These are phyloP conservation scores for Lapara coniferarum DNA, from an alignment of 2,888 invertebrate genomes.

Conservation along the genomic window DNA sequence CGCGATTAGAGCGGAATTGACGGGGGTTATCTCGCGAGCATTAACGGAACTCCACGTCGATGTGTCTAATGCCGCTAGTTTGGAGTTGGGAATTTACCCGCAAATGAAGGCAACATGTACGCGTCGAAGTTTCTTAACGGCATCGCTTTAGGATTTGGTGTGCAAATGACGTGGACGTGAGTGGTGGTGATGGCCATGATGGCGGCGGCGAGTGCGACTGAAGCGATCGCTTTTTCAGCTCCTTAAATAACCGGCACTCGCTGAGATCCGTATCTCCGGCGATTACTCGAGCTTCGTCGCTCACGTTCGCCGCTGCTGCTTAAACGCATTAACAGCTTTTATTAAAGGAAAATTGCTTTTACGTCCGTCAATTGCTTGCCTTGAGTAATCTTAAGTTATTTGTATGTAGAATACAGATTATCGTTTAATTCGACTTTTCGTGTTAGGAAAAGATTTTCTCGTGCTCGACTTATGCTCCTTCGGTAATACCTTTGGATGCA, in stretches of 20 bases:
- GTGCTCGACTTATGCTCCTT: too few species aligned
- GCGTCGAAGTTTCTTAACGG: conserved; percentile 15
- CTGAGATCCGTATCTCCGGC: conserved; percentile 17
- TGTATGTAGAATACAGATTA: too few species aligned
- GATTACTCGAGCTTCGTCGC: conserved; percentile 1
- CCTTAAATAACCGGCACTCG: conserved; percentile 13
- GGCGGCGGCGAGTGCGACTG: not conserved
- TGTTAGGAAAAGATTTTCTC: too few species aligned
- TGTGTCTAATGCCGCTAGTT: conserved; percentile 11
- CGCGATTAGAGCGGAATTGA: conserved; percentile 22
- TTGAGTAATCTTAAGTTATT: not conserved
- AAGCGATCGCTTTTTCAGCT: conserved; percentile 4
- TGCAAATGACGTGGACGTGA: conserved; percentile 18
- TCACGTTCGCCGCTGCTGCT: conserved; percentile 1
- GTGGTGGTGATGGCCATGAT: not conserved
- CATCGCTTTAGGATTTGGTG: conserved; percentile 3
- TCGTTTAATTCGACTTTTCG: too few species aligned
- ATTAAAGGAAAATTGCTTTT: conserved; percentile 7
- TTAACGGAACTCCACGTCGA: conserved; percentile 3
- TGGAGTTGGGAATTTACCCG: conserved; percentile 8
- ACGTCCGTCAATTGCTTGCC: not conserved
- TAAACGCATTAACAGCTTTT: conserved; percentile 12
- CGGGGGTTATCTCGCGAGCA: conserved; percentile 16
- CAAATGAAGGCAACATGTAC: conserved; percentile 8
- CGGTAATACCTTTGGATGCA: too few species aligned